Percentiles rank a stretch among this genome's conserved stretches.
These are phyloP conservation scores for Salticus scenicus DNA, from an alignment of 2,888 invertebrate species.

Conservation along the genomic window DNA sequence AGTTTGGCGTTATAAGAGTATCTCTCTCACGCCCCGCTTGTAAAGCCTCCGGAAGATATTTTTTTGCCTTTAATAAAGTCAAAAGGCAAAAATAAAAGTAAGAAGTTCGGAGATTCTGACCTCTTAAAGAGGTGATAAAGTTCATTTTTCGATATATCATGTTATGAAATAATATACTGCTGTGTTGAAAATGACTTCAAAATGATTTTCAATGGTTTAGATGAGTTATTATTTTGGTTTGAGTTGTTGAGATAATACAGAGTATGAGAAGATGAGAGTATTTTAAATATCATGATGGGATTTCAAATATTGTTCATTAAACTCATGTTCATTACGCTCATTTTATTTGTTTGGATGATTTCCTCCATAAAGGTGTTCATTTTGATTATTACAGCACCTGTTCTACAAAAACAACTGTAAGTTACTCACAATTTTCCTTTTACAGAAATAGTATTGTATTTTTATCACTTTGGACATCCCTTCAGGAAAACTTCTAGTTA, in stretches of 20 bases:
- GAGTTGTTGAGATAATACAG: conserved; percentile 5
- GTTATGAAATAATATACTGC: not conserved
- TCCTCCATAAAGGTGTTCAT: too few species aligned
- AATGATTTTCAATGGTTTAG: conserved; percentile 2
- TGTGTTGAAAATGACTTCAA: not conserved
- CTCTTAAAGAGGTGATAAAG: not conserved
- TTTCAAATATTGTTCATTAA: not conserved
- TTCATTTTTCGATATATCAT: too few species aligned
- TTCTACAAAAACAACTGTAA: too few species aligned
- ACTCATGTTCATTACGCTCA: too few species aligned
- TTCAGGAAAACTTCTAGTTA: too few species aligned
- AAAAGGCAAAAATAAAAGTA: not conserved
- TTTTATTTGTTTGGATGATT: too few species aligned
- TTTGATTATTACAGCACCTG: too few species aligned
- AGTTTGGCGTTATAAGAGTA: not conserved
- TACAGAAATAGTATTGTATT: too few species aligned
- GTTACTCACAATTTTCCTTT: too few species aligned
- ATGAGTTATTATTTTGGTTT: not conserved
- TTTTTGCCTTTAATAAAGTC: not conserved
- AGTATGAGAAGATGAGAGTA: not conserved
- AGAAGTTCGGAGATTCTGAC: not conserved
- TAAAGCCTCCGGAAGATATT: not conserved
- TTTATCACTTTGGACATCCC: too few species aligned
- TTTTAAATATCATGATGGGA: not conserved
- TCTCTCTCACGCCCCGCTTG: not conserved